Percentiles rank a stretch among this genome's conserved stretches.
Evolutionary conservation across 2,113 vertebrate species (phyloP).

Genomic region (Lutjanus erythropterus): DNA sequence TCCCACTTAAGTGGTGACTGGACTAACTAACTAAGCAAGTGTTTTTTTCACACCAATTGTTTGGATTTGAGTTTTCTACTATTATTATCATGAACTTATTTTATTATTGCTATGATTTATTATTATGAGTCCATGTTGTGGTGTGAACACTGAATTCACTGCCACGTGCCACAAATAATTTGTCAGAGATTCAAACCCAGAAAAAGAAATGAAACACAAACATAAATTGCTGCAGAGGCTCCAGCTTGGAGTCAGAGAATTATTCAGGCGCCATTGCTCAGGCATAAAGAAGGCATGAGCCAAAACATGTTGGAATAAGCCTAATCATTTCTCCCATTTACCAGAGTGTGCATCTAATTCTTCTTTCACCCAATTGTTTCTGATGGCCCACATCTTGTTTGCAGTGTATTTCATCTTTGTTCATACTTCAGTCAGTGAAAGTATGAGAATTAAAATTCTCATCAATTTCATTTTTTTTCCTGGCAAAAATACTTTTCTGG

Average conservation of each 20-base stretch:
- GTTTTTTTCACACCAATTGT: too few relatives aligned
- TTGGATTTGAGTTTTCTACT: too few relatives aligned
- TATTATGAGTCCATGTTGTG: neutral
- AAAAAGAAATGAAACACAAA: conserved; percentile 1
- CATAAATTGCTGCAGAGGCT: neutral
- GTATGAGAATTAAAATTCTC: neutral
- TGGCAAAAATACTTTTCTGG: neutral
- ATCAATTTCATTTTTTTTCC: too few relatives aligned
- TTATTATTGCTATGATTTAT: neutral
- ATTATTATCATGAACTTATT: neutral
- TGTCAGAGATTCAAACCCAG: too few relatives aligned
- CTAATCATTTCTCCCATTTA: neutral
- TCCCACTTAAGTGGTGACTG: too few relatives aligned
- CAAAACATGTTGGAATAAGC: conserved; percentile 1
- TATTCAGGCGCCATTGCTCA: neutral
- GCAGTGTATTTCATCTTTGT: too few relatives aligned
- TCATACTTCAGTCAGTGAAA: too few relatives aligned
- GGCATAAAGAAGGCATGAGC: neutral
- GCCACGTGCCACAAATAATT: neutral
- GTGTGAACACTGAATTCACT: neutral
- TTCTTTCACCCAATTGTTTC: neutral
- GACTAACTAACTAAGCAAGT: too few relatives aligned
- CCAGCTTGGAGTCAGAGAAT: neutral
- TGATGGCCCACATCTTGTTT: too few relatives aligned
- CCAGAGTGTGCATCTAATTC: neutral